Conservation (phyloP, 2,797 vertebrate genomes). For the Rhinella marina region DNA sequence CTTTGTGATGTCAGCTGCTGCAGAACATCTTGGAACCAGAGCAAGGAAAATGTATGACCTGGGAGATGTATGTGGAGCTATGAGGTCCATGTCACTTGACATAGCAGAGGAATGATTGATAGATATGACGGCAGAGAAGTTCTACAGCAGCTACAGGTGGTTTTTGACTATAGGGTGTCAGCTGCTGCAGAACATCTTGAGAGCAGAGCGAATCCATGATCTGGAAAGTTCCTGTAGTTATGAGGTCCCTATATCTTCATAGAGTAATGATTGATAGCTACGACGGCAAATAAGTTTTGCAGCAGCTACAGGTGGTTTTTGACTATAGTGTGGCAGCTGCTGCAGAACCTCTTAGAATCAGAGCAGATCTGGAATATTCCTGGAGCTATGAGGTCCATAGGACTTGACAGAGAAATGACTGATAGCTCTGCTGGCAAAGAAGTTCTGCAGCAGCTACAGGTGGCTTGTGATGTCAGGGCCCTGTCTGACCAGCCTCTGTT, state of each 20-base stretch:
- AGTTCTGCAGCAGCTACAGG: neutral
- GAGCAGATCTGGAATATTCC: no score
- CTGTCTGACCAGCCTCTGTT: neutral
- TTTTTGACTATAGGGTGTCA: no score
- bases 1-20: neutral
- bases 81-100: no score
- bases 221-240: neutral
- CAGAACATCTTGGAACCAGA: neutral
- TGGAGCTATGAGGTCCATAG: neutral
- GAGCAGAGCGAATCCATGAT: neutral
- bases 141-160: slow-evolving; percentile 2
- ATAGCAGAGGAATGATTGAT: neutral
- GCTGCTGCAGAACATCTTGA: neutral
- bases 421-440: neutral
- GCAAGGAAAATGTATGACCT: neutral
- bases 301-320: slow-evolving; percentile 7
- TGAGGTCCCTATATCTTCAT: neutral
- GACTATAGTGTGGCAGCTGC: neutral
- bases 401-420: neutral
- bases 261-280: neutral
- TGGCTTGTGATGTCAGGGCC: neutral
- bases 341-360: no score
- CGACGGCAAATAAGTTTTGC: neutral
- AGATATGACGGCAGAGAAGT: neutral
- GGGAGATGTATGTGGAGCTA: neutral